Evolutionary conservation across 53 echinoderm and acorn worm genomes (phyloP).

Genomic region (Luidia sarsii): DNA sequence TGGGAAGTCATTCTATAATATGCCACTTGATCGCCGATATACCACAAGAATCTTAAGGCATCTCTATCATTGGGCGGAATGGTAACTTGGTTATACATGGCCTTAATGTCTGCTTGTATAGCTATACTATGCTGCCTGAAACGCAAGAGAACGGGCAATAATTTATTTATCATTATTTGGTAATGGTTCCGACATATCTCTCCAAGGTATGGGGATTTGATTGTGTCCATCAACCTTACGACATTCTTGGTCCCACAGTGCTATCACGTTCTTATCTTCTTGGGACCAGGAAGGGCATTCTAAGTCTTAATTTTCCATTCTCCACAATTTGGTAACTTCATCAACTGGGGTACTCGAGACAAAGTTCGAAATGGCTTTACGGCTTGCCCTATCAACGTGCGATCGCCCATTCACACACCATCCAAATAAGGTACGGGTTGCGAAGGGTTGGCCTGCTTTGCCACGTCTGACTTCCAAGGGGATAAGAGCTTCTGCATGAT

Average conservation of each 20-base stretch:
- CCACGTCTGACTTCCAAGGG: neutral
- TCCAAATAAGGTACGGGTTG: neutral
- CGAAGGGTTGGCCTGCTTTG: neutral
- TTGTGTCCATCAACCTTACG: neutral
- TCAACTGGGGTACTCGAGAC: neutral
- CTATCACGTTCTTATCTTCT: too few species aligned
- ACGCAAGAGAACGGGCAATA: neutral
- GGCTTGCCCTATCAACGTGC: neutral
- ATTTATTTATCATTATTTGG: neutral
- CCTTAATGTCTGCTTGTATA: too few species aligned
- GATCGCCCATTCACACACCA: neutral
- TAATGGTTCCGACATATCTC: neutral
- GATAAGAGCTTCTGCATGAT: neutral
- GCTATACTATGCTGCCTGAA: too few species aligned
- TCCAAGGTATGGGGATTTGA: neutral
- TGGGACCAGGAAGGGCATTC: too few species aligned
- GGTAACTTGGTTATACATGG: neutral
- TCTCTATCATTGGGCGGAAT: conserved; percentile 11
- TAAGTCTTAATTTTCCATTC: too few species aligned
- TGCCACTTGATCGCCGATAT: neutral
- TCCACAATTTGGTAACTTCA: too few species aligned
- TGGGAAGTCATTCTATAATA: conserved; percentile 12
- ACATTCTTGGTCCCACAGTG: neutral
- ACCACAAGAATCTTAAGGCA: too few species aligned
- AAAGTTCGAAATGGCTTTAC: neutral